phyloP scores from a whole-genome alignment of 2,113 vertebrate genomes.

The Microcebus murinus region DNA sequence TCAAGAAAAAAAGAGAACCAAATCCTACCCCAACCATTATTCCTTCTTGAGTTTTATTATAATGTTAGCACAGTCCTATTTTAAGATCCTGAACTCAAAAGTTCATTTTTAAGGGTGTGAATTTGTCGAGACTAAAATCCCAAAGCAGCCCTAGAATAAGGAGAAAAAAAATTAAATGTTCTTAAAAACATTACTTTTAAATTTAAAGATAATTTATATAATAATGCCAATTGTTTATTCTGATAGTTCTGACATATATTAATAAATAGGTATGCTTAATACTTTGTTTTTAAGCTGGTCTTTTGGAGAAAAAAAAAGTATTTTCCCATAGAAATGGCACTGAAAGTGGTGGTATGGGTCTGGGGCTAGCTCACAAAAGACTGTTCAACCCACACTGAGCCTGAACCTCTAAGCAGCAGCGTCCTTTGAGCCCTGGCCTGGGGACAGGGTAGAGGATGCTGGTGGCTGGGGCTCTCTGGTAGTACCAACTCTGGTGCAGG shows the following conservation, averaged over 20 bases:
- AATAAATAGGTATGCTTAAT: neutral
- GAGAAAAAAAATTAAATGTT: neutral
- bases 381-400: neutral
- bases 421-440: neutral
- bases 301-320: neutral
- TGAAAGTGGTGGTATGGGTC: neutral
- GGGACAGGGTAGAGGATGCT: too few species aligned
- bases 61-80: conserved; percentile 35
- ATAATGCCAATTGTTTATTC: neutral
- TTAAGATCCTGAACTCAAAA: conserved; percentile 57
- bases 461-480: neutral
- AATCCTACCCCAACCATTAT: neutral
- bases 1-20: conserved; percentile 34
- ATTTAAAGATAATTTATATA: conserved; percentile 32
- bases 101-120: conserved; percentile 48
- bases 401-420: neutral
- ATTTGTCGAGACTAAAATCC: conserved; percentile 55
- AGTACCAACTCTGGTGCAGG: neutral
- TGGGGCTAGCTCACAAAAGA: neutral
- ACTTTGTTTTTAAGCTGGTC: neutral
- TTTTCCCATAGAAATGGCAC: neutral
- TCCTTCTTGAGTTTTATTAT: conserved; percentile 32
- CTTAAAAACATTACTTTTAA: conserved; percentile 47
- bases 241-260: neutral
- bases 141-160: neutral